Evolutionary conservation across 2,797 vertebrate genomes (phyloP).

Genomic region (Linurgus olivaceus): DNA sequence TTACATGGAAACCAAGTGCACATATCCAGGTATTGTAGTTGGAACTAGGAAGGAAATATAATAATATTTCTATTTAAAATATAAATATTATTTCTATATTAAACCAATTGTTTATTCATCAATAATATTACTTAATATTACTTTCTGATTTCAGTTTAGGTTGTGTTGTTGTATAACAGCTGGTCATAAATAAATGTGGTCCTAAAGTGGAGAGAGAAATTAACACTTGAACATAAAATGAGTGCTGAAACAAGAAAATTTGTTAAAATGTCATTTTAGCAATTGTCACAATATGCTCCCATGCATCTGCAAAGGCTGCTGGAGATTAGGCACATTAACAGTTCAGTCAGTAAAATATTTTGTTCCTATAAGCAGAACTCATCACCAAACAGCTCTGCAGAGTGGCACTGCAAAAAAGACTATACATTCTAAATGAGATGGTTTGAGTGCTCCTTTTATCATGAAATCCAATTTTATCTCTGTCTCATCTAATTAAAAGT

Average conservation of each 20-base stretch:
- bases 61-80: no score
- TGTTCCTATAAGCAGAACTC: not conserved
- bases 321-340: conserved; percentile 46
- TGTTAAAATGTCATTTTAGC: not conserved
- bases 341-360: conserved; percentile 6
- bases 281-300: not conserved
- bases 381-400: not conserved
- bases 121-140: not conserved
- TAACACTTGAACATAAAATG: not conserved
- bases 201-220: not conserved
- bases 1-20: accelerated
- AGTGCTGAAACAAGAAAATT: not conserved
- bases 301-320: not conserved
- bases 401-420: not conserved
- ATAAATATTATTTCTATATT: not conserved
- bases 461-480: conserved; percentile 66
- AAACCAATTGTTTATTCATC: not conserved
- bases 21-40: not conserved
- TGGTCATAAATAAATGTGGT: not conserved
- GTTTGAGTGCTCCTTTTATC: conserved; percentile 57
- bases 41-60: not conserved
- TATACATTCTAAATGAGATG: conserved; percentile 61
- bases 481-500: conserved; percentile 62
- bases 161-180: not conserved
- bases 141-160: not conserved